phyloP scores from a whole-genome alignment of 2,888 invertebrate genomes.

The Habroteleia sp. region DNA sequence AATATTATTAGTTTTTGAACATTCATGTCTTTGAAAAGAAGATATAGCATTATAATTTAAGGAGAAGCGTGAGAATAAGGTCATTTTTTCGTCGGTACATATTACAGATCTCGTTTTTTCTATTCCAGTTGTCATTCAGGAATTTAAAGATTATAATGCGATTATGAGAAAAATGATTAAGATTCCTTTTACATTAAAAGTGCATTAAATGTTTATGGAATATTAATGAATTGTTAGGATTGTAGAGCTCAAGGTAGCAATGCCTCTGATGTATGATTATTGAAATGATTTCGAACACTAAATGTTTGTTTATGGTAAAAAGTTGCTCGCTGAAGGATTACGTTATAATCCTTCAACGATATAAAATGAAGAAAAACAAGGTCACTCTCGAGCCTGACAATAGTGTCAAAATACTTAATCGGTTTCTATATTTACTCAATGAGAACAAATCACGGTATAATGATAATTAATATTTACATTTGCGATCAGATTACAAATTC shows the following conservation, averaged over 20 bases:
- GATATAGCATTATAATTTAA: conserved; percentile 17
- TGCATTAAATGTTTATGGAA: conserved; percentile 19
- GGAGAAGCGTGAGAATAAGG: background rate
- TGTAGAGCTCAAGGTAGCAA: conserved; percentile 8
- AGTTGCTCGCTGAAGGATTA: conserved; percentile 41
- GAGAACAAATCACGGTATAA: too few species aligned
- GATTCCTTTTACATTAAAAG: conserved; percentile 28
- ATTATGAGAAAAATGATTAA: conserved; percentile 1
- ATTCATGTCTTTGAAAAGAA: conserved; percentile 2
- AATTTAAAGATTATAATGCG: background rate
- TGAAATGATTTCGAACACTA: conserved; percentile 30
- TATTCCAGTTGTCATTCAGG: conserved; percentile 3
- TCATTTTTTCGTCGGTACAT: background rate
- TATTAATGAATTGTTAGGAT: conserved; percentile 14
- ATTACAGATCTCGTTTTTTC: background rate
- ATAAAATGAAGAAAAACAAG: conserved; percentile 29
- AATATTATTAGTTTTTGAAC: conserved; percentile 20
- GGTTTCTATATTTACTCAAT: too few species aligned
- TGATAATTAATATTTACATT: too few species aligned
- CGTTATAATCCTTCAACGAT: conserved; percentile 26
- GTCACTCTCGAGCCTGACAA: conserved; percentile 30
- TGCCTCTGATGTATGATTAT: conserved; percentile 6
- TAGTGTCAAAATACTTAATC: conserved; percentile 31
- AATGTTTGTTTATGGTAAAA: conserved; percentile 34
- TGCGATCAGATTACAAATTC: too few species aligned